phyloP scores from a whole-genome alignment of 2,113 vertebrate species.

The Gila orcuttii region DNA sequence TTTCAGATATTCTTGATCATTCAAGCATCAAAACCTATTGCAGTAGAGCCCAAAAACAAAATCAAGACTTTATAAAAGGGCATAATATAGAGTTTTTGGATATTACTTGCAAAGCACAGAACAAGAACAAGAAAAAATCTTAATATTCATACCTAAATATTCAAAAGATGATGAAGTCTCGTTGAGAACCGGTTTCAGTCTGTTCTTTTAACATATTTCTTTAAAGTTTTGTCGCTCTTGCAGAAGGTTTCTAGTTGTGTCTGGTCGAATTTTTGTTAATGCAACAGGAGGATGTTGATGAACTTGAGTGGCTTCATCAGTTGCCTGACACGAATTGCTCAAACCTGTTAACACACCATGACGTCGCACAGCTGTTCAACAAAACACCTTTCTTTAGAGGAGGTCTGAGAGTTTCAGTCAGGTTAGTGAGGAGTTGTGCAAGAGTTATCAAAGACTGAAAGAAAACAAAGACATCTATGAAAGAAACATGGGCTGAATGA shows the following conservation, averaged over 20 bases:
- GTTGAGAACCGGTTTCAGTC: background rate
- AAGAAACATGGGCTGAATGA: background rate
- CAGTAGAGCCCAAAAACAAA: no score
- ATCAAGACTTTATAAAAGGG: no score
- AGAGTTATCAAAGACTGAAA: background rate
- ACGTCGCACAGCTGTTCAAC: background rate
- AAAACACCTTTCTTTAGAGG: background rate
- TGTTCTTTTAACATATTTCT: background rate
- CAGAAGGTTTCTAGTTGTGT: no score
- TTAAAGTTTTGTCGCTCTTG: background rate
- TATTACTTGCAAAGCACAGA: background rate
- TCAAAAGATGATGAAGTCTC: background rate
- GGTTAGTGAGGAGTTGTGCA: background rate
- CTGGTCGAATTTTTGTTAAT: no score
- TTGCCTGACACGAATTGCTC: background rate
- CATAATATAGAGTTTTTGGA: background rate
- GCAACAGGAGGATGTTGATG: no score
- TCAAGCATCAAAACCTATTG: no score
- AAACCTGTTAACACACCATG: background rate
- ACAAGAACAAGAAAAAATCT: background rate
- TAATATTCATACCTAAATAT: background rate
- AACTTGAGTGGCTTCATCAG: background rate
- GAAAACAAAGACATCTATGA: background rate
- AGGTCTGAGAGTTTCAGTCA: background rate
- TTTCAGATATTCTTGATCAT: no score